phyloP scores from a whole-genome alignment of 2,113 vertebrate species.

The Sapayoa aenigma region DNA sequence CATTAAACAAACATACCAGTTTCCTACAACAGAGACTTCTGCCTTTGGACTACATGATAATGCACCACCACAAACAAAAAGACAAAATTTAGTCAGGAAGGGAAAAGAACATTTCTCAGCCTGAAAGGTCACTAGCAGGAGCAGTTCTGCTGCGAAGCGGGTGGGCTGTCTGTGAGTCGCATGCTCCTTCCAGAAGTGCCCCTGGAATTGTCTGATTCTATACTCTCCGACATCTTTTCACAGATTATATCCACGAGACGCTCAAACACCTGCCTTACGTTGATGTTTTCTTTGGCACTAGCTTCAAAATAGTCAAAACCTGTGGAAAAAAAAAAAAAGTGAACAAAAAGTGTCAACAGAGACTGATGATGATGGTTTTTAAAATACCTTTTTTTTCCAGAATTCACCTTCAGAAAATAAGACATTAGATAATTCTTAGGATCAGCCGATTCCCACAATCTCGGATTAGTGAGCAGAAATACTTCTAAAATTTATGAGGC shows the following conservation, averaged over 20 bases:
- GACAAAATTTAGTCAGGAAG: not conserved
- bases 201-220: conserved; percentile 84
- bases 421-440: not conserved
- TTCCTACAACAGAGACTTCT: conserved; percentile 27
- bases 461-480: not conserved
- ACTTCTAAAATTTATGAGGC: not conserved
- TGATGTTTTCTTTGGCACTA: conserved; percentile 98
- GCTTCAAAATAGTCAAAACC: conserved; percentile 97
- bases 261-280: conserved; percentile 95
- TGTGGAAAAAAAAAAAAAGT: conserved; percentile 49
- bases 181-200: conserved; percentile 82
- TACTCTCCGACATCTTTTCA: conserved; percentile 95
- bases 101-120: not conserved
- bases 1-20: conserved; percentile 22
- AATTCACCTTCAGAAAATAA: not conserved
- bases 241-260: conserved; percentile 96
- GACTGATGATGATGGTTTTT: not conserved
- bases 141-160: conserved; percentile 90
- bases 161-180: conserved; percentile 85
- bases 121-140: conserved; percentile 79
- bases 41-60: conserved; percentile 13
- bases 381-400: not conserved
- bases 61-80: not conserved
- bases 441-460: not conserved
- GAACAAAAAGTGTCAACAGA: not conserved